Conservation (phyloP, 2,888 invertebrate genomes). For the Eupithecia insigniata region DNA sequence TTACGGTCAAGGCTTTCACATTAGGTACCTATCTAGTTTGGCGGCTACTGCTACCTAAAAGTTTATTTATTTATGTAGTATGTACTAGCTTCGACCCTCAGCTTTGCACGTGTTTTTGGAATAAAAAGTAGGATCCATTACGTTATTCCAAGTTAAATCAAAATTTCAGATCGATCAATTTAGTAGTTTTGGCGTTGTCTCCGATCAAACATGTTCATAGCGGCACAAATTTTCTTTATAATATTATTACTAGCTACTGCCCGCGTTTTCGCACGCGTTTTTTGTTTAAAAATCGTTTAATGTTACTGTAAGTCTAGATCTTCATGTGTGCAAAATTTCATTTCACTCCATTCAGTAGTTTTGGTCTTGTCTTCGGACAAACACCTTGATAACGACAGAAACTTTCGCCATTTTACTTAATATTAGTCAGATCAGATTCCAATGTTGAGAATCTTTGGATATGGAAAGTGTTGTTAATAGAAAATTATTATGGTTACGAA, state of each 20-base stretch:
- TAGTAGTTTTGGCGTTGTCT: too few relatives aligned
- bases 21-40: slow-evolving; percentile 6
- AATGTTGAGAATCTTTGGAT: background rate
- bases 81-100: background rate
- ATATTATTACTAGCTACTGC: too few relatives aligned
- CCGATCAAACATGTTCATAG: too few relatives aligned
- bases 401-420: background rate
- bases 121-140: background rate
- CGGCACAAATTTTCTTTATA: too few relatives aligned
- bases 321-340: background rate
- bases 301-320: background rate
- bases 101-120: background rate
- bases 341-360: background rate
- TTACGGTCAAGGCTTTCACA: background rate
- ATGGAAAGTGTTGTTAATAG: slow-evolving; percentile 1
- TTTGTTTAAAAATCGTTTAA: too few relatives aligned
- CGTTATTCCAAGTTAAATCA: too few relatives aligned
- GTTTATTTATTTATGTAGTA: background rate
- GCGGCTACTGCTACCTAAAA: background rate
- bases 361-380: background rate
- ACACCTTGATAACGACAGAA: background rate
- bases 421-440: background rate
- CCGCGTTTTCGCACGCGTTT: too few relatives aligned
- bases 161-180: too few relatives aligned
- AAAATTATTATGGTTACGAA: background rate